These are phyloP conservation scores for Harmothoe impar DNA, from an alignment of 2,888 invertebrate genomes.

Conservation along the genomic window DNA sequence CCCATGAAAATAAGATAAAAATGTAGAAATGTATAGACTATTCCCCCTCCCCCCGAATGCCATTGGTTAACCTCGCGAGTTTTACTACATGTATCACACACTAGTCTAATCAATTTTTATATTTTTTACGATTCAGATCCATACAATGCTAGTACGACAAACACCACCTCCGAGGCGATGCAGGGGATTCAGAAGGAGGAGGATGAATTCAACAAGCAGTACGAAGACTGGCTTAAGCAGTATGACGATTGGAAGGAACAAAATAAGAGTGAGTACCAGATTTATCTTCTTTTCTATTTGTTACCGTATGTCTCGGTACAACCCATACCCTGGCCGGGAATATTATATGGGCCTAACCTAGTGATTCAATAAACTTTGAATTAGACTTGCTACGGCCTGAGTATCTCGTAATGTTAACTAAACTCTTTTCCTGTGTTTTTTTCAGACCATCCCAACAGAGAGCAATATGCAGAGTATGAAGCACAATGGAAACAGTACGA, in stretches of 20 bases:
- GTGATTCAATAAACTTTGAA: neutral
- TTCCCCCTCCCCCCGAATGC: too few species aligned
- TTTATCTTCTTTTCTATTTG: too few species aligned
- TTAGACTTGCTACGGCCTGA: too few species aligned
- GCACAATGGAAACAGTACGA: conserved; percentile 92
- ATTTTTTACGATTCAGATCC: neutral
- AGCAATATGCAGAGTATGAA: conserved; percentile 88
- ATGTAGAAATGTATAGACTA: too few species aligned
- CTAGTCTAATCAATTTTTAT: too few species aligned
- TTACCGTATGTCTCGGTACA: too few species aligned
- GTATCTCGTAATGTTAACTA: too few species aligned
- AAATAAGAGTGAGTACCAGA: conserved; percentile 87
- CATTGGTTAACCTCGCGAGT: too few species aligned
- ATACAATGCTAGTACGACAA: neutral
- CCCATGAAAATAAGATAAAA: too few species aligned
- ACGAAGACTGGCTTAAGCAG: conserved; percentile 95
- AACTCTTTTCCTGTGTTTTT: neutral
- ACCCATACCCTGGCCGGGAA: too few species aligned
- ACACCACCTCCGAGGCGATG: neutral
- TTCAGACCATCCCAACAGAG: conserved; percentile 92
- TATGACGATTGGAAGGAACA: conserved; percentile 95
- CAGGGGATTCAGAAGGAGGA: conserved; percentile 86
- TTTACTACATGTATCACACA: too few species aligned
- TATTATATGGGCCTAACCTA: too few species aligned
- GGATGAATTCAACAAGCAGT: conserved; percentile 93